Evolutionary conservation across 2,797 vertebrate species (phyloP), one percentile per base, ranked within the genome.

Genomic region (Acanthopagrus latus): DNA sequence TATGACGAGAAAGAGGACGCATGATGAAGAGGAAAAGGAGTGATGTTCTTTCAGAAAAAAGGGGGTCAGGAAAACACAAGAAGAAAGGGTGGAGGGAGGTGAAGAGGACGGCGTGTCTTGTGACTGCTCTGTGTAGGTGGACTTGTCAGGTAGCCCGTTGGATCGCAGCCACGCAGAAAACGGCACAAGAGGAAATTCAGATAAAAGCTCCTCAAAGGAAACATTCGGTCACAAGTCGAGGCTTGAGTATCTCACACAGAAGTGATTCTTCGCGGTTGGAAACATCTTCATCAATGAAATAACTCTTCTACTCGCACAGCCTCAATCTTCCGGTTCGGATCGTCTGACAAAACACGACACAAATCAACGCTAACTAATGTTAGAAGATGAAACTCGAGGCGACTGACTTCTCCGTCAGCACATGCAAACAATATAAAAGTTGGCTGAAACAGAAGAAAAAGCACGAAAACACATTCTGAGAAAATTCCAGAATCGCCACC

Each of bases 81-180:
- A 58, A n/a, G 60, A 47, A 16, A 27, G 27, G 3, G 29, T 38
- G 38, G 62, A 33, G 46, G 43, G 78, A 41, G 70, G 11, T 27
- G 29, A 14, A n/a, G 77, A 80, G 78, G 78, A 76, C 29, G 7
- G 59, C 33, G 47, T 57, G 83, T 86, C 85, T 82, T 88, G 73
- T 92, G 88, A 87, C 81, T 65, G 46, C 1, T 81, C 44, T 79
- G 88, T 70, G 88, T 71, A 82, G 89, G 89, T 85, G 91, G 83
- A 85, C n/a, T 80, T 89, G 88, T 88, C 81, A 83, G 75, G 73
- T 85, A 80, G 88, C 90, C 90, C 7, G 3, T 18, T 84, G 86
- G 77, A 69, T 16, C 29, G 0, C 73, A 71, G 38, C 66, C 51
- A 41, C 68, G 62, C 79, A 75, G 63, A 86, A 63, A n/a, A 23